Evolutionary conservation across 1,140 invertebrate genomes (phyloP), one percentile per base, ranked within the genome.

Genomic region (Temnothorax longispinosus): DNA sequence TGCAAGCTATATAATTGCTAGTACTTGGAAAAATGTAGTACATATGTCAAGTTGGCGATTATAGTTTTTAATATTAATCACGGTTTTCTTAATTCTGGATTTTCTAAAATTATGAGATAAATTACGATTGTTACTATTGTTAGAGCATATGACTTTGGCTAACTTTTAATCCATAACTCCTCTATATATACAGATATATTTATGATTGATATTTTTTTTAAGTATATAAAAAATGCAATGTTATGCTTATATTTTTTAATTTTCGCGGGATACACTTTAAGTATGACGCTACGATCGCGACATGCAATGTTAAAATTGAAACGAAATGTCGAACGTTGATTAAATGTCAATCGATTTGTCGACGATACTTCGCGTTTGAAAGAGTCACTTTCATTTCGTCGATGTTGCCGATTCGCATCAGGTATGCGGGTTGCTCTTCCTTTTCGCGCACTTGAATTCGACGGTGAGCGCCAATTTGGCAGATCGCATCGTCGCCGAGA

Each of bases 401-500:
- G 54, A 41, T 13, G 21, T n/a, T 35, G 11, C 47, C 13, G 58
- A 80, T 67, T 38, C 44, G 10, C 44, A 21, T 21, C 21, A 18
- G 64, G 6, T 67, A 38, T 15, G 41, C 81, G n/a, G 6, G 27
- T 50, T 21, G 44, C 15, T 65, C 44, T 76, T 60, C 41, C 32
- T 76, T 85, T 60, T 85, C 44, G 62, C 47, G 35, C 32, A 54
- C 21, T 71, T 44, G 21, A 71, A 32, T 71, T 32, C 54, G 78
- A 71, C 8, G 38, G 15, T 27, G 13, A 41, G n/a, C 44, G 21
- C 77, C 77, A 81, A 81, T 81, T 81, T 81, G 65, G 78, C 78
- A 81, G 35, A 15, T 18, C 35, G 15, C 69, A 18, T 21, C 52
- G 52, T 21, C 44, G 78, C 27, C 74, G 60, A 32, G 65, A 50